Conservation (phyloP, 2,888 invertebrate genomes). For the Linnaemya vulpina region DNA sequence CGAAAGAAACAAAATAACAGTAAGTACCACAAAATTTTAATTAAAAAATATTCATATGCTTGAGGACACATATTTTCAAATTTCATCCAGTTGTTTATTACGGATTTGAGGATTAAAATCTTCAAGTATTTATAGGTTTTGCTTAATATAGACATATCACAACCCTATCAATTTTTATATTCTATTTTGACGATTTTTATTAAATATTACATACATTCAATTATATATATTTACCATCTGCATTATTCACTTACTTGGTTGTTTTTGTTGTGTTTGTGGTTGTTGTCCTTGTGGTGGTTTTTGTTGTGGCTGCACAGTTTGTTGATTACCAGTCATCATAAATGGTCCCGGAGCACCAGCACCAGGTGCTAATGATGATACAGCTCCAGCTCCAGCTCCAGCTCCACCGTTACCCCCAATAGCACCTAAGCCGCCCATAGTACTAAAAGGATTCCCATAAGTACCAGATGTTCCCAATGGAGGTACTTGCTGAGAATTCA, state of each 20-base stretch:
- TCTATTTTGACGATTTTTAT: not conserved
- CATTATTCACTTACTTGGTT: constrained; percentile 85
- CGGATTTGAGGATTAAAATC: not conserved
- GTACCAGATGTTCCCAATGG: constrained; percentile 78
- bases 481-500: constrained; percentile 83
- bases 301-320: constrained; percentile 69
- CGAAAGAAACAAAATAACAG: constrained; percentile 57
- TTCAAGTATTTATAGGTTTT: not conserved
- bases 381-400: constrained; percentile 76
- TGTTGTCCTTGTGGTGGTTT: constrained; percentile 75
- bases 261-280: constrained; percentile 82
- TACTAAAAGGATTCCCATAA: constrained; percentile 82
- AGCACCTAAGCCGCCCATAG: constrained; percentile 82
- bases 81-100: constrained; percentile 4
- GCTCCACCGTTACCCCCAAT: constrained; percentile 78
- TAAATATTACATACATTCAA: not conserved
- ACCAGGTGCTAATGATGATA: constrained; percentile 80
- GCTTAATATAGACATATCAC: not conserved
- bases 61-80: not conserved
- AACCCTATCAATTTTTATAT: not conserved
- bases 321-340: constrained; percentile 78
- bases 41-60: constrained; percentile 2
- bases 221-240: not conserved
- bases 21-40: constrained; percentile 26
- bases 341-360: constrained; percentile 78